Evolutionary conservation across 2,888 invertebrate species (phyloP).

Genomic region (Gordius sp.): DNA sequence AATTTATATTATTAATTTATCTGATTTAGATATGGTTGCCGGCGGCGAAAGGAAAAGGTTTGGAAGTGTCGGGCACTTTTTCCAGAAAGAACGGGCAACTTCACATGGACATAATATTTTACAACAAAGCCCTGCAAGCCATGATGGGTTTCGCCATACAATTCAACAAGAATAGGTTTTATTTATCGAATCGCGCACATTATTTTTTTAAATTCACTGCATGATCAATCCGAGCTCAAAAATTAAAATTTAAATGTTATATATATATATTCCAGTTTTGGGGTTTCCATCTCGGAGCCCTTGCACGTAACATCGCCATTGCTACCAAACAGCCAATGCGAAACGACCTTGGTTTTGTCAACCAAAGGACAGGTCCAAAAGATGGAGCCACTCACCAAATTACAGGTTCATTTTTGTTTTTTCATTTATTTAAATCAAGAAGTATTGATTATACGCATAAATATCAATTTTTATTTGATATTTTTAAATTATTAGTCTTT

Average conservation of each 20-base stretch:
- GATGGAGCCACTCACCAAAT: slow-evolving; percentile 83
- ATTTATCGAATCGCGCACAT: neutral
- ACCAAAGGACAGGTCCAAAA: slow-evolving; percentile 69
- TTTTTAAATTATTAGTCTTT: neutral
- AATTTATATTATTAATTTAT: too few species aligned
- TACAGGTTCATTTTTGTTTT: slow-evolving; percentile 40
- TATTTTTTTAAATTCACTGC: neutral
- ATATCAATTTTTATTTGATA: too few species aligned
- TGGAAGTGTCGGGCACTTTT: slow-evolving; percentile 85
- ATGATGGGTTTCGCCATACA: slow-evolving; percentile 89
- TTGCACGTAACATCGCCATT: slow-evolving; percentile 49
- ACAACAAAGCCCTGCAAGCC: slow-evolving; percentile 89
- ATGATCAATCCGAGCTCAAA: neutral
- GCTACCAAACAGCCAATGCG: slow-evolving; percentile 48
- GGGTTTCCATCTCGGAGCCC: slow-evolving; percentile 48
- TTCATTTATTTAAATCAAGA: neutral
- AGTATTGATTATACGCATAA: too few species aligned
- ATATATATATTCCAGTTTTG: slow-evolving; percentile 45
- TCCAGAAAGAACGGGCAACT: slow-evolving; percentile 50
- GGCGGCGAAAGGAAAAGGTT: slow-evolving; percentile 70
- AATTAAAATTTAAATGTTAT: neutral
- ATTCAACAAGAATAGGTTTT: slow-evolving; percentile 64
- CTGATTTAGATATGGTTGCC: slow-evolving; percentile 46
- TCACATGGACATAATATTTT: slow-evolving; percentile 77
- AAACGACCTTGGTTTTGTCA: slow-evolving; percentile 48